A percentile compares a stretch with the other conserved stretches of the same genome.
phyloP scores from a whole-genome alignment of 2,888 invertebrate species.

The Osmoderma eremita region DNA sequence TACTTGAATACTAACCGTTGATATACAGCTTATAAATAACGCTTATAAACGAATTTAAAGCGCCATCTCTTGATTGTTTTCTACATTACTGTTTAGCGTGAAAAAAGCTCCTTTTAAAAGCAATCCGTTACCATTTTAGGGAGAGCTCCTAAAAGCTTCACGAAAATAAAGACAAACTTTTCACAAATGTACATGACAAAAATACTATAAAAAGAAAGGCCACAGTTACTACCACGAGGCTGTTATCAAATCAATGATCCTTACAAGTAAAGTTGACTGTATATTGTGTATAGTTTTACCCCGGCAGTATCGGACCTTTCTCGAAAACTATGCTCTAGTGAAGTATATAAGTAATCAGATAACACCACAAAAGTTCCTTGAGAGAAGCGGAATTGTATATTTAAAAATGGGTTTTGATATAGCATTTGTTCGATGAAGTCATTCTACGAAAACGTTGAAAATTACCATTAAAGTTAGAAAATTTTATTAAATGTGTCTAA shows the following conservation, averaged over 20 bases:
- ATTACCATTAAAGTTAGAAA: neutral
- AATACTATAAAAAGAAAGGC: conserved; percentile 17
- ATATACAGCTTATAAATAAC: no score
- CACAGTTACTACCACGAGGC: conserved; percentile 20
- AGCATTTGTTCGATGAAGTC: neutral
- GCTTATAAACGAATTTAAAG: no score
- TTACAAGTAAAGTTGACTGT: conserved; percentile 11
- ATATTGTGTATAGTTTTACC: conserved; percentile 20
- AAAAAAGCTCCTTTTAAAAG: no score
- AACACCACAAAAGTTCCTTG: neutral
- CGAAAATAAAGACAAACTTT: neutral
- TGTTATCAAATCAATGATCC: conserved; percentile 9
- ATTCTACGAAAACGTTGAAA: neutral
- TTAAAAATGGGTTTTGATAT: neutral
- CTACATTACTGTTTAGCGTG: no score
- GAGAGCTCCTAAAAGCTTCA: no score
- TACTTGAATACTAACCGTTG: no score
- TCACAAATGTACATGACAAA: neutral
- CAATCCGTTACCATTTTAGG: no score
- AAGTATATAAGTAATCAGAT: conserved; percentile 1
- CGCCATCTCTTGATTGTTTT: no score
- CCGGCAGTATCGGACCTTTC: conserved; percentile 30
- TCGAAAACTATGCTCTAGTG: neutral
- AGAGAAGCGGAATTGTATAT: neutral
- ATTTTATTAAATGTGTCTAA: neutral